A percentile compares a stretch with the other conserved stretches of the same genome.
Evolutionary conservation across 2,888 invertebrate species (phyloP).

Genomic region (Chelonus formosanus): DNA sequence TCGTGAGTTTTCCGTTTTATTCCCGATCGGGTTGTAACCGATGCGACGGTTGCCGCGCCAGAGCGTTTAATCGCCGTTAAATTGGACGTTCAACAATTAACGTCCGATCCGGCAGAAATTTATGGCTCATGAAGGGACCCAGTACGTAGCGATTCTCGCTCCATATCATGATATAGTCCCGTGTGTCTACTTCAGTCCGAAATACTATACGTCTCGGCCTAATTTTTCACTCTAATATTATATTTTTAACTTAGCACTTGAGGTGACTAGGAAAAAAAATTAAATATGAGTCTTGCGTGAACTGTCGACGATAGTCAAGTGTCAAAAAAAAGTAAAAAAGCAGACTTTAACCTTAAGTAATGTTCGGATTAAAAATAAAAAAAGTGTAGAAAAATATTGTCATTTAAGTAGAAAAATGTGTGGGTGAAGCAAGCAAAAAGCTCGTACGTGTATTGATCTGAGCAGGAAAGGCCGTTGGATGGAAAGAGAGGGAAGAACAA

Average conservation of each 20-base stretch:
- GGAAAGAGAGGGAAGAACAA: background rate
- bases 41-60: constrained; percentile 28
- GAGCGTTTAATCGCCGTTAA: constrained; percentile 41
- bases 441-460: constrained; percentile 54
- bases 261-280: background rate
- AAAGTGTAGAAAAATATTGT: constrained; percentile 4
- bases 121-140: constrained; percentile 39
- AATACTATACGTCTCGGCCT: too few relatives aligned
- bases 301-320: too few relatives aligned
- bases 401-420: constrained; percentile 18
- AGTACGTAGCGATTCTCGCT: constrained; percentile 28
- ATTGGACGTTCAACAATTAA: constrained; percentile 43
- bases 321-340: too few relatives aligned
- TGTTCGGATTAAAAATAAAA: background rate
- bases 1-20: constrained; percentile 16
- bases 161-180: background rate
- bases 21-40: constrained; percentile 31
- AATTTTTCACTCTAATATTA: constrained; percentile 1
- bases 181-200: background rate
- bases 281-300: background rate
- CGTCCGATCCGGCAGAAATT: constrained; percentile 38
- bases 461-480: constrained; percentile 27
- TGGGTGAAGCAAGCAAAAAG: constrained; percentile 38
- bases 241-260: background rate
- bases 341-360: too few relatives aligned